Conservation (phyloP, 1,140 invertebrate species). For the Sitophilus oryzae region DNA sequence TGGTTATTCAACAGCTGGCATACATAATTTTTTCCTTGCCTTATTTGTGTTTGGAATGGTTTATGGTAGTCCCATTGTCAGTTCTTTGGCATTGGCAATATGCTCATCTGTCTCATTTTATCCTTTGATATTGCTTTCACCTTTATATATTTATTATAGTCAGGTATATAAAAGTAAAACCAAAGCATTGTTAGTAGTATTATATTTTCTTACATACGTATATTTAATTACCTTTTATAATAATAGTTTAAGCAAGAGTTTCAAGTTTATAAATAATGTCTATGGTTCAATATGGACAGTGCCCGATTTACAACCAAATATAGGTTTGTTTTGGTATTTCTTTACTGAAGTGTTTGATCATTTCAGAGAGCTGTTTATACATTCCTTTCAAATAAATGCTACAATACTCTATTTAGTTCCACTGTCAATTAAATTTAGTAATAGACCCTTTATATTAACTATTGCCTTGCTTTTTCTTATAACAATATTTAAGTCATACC, state of each 20-base stretch:
- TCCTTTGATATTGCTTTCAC: conserved; percentile 76
- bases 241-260: conserved; percentile 39
- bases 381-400: conserved; percentile 94
- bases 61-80: conserved; percentile 52
- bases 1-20: conserved; percentile 84
- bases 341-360: conserved; percentile 99
- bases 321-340: conserved; percentile 99
- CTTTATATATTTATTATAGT: conserved; percentile 47
- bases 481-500: conserved; percentile 95
- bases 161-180: conserved; percentile 23
- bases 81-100: conserved; percentile 64
- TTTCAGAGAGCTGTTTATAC: conserved; percentile 90
- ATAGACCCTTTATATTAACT: conserved; percentile 80
- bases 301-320: conserved; percentile 92
- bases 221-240: conserved; percentile 26
- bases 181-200: conserved; percentile 19
- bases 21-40: conserved; percentile 79
- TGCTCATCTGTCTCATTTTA: conserved; percentile 82
- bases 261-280: conserved; percentile 30
- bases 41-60: conserved; percentile 63
- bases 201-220: conserved; percentile 41
- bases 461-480: conserved; percentile 79
- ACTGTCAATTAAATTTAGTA: conserved; percentile 69
- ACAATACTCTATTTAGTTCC: conserved; percentile 86
- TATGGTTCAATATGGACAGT: conserved; percentile 62